These are phyloP conservation scores for Cataglyphis altisquamis DNA, from an alignment of 2,888 invertebrate species.

Conservation along the genomic window DNA sequence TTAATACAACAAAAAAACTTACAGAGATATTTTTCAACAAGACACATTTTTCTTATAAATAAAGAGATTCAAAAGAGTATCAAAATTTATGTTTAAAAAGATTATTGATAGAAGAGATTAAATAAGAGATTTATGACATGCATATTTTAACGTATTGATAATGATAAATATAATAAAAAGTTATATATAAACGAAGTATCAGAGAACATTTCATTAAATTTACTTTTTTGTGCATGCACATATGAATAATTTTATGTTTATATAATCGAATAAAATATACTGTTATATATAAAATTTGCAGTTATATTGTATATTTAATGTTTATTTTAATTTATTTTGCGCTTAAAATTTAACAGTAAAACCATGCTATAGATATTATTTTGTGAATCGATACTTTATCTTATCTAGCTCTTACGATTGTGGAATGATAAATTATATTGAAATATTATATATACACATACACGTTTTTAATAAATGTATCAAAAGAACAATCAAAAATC, in stretches of 20 bases:
- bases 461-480: background rate
- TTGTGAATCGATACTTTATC: background rate
- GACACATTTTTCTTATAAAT: background rate
- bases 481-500: background rate
- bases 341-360: background rate
- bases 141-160: no score
- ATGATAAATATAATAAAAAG: background rate
- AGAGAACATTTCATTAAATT: background rate
- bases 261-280: background rate
- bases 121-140: background rate
- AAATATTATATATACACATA: background rate
- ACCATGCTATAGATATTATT: background rate
- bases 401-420: background rate
- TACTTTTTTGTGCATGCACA: background rate
- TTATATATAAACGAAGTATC: background rate
- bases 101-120: background rate
- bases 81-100: background rate
- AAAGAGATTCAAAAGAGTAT: background rate
- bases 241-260: background rate
- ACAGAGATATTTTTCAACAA: background rate
- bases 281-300: background rate
- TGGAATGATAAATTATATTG: constrained; percentile 6
- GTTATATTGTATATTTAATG: background rate
- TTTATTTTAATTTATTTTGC: background rate
- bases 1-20: background rate